Conservation (phyloP, 2,797 vertebrate species). For the Cynodonichthys magdalenae region DNA sequence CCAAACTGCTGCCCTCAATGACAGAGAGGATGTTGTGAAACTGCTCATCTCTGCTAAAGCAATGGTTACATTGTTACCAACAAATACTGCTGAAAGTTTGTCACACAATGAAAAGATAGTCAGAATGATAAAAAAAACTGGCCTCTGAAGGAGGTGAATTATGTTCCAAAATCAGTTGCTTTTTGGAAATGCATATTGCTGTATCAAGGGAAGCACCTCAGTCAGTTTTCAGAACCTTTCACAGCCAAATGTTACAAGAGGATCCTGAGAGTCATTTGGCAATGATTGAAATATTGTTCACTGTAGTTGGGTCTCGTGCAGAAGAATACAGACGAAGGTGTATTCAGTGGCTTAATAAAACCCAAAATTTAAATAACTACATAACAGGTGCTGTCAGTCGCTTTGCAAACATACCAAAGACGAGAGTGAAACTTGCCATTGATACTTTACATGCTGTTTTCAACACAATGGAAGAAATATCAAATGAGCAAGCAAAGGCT, state of each 20-base stretch:
- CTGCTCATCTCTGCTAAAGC: constrained; percentile 46
- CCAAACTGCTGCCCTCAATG: constrained; percentile 9
- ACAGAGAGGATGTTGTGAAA: constrained; percentile 40
- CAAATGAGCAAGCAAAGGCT: constrained; percentile 23
- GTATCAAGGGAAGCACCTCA: rapidly evolving
- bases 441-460: constrained; percentile 37
- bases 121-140: constrained; percentile 16
- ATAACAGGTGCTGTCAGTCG: constrained; percentile 31
- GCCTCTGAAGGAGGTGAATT: constrained; percentile 17
- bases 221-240: constrained; percentile 29
- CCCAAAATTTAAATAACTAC: constrained; percentile 33
- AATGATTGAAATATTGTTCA: constrained; percentile 42
- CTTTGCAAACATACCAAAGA: constrained; percentile 27
- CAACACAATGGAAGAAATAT: constrained; percentile 47
- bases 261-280: constrained; percentile 16
- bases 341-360: constrained; percentile 62
- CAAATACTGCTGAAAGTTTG: rapidly evolving
- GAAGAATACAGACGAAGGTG: constrained; percentile 32
- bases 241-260: constrained; percentile 49
- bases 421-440: rapidly evolving
- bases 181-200: not conserved
- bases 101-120: constrained; percentile 11
- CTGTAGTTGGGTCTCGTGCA: rapidly evolving
- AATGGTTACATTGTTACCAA: rapidly evolving
- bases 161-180: constrained; percentile 1